Evolutionary conservation across 2,888 invertebrate genomes (phyloP), one percentile per base, ranked within the genome.

Genomic region (Spatulosminthurus flaviceps): DNA sequence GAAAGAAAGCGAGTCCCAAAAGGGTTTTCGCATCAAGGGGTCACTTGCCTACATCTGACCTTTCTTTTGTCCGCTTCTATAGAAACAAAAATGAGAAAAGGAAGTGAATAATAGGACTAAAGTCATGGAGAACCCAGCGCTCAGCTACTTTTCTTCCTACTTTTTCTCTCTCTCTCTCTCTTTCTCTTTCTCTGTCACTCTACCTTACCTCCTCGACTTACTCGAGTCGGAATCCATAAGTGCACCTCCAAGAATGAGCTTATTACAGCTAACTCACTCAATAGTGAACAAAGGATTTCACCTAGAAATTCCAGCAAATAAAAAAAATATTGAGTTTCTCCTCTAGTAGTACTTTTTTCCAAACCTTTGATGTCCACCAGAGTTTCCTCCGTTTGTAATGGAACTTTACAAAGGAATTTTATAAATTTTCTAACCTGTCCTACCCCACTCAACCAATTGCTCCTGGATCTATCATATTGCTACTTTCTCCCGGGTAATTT

Each of bases 331-430:
- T 70, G 69, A 74, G 21, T 75, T 74, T 78, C 75, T 51, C 61
- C 19, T n/a, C n/a, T n/a, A n/a, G n/a, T n/a, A n/a, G n/a, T n/a
- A n/a, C 66, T 77, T 51, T 73, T 22, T 64, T 24, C 26, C 67
- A 21, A n/a, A 70, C 70, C 78, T 78, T 80, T 80, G 80, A 80
- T 78, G 80, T 76, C 80, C 75, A 64, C 78, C 42, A 41, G 70
- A 19, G n/a, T 72, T 75, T 80, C 29, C 72, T 66, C 71, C 71
- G 42, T n/a, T 70, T 67, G 51, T 29, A 61, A 42, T 76, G 16
- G 2, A 9, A 51, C 51, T 71, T 66, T 69, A 77, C 77, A 79
- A 77, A 77, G 51, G 71, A 78, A 75, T 78, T 79, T 79, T 70
- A 79, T 72, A 79, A 81, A 81, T 79, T 77, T 79, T 78, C 24